phyloP scores from a whole-genome alignment of 2,113 vertebrate genomes.

The Laterallus jamaicensis region DNA sequence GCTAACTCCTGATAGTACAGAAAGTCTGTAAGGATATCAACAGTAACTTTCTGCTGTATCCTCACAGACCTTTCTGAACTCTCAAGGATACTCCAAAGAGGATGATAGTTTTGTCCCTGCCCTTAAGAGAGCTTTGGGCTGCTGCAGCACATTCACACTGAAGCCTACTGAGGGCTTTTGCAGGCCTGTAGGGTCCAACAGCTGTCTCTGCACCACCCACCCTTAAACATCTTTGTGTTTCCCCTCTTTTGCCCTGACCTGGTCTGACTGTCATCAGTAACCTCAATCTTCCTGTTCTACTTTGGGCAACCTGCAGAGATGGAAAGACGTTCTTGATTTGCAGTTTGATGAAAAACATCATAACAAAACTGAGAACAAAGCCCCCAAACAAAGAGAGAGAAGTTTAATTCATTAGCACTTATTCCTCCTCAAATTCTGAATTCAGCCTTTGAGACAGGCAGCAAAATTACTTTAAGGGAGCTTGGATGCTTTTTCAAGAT shows the following conservation, averaged over 20 bases:
- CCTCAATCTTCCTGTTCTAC: background rate
- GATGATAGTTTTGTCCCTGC: background rate
- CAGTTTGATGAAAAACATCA: background rate
- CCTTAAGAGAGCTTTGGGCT: background rate
- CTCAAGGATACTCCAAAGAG: background rate
- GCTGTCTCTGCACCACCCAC: background rate
- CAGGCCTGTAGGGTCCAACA: background rate
- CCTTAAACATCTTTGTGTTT: background rate
- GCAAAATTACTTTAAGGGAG: background rate
- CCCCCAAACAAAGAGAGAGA: background rate
- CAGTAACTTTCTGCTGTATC: background rate
- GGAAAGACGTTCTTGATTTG: background rate
- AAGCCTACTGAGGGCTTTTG: background rate
- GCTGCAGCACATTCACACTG: background rate
- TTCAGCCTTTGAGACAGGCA: background rate
- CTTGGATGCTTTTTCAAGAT: background rate
- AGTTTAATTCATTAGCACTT: background rate
- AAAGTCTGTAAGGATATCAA: background rate
- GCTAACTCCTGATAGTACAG: background rate
- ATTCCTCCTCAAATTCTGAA: background rate
- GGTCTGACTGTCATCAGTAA: rapidly evolving
- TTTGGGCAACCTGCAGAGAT: background rate
- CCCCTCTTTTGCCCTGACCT: background rate
- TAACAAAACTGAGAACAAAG: background rate
- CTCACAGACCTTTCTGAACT: background rate